Conservation (phyloP, 1,140 invertebrate genomes). For the Hypothenemus hampei region DNA sequence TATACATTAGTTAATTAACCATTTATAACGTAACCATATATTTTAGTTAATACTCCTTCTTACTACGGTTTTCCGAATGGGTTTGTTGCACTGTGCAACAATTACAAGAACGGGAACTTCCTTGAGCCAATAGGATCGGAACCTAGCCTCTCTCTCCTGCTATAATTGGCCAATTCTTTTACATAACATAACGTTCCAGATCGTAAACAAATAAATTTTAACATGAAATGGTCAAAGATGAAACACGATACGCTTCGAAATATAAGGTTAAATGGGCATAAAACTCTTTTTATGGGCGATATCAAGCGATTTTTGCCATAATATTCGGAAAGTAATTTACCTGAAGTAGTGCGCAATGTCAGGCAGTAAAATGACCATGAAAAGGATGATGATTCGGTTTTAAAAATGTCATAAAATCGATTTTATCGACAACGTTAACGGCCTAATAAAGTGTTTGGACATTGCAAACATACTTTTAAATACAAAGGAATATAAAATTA, state of each 20-base stretch:
- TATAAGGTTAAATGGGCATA: not conserved
- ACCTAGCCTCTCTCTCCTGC: too few species aligned
- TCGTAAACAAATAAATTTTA: too few species aligned
- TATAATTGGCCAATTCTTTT: too few species aligned
- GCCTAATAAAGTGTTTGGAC: not conserved
- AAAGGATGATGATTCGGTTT: not conserved
- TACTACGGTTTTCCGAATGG: conserved; percentile 5
- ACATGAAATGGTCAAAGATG: too few species aligned
- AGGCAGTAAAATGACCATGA: not conserved
- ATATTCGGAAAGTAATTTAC: not conserved
- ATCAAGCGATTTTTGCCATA: not conserved
- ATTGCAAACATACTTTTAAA: too few species aligned
- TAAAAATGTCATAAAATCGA: not conserved
- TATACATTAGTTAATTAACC: conserved; percentile 40
- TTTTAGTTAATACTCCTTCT: conserved; percentile 16
- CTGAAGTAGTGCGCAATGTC: not conserved
- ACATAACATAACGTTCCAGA: too few species aligned
- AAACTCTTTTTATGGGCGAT: conserved; percentile 2
- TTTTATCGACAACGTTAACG: not conserved
- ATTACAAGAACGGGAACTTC: too few species aligned
- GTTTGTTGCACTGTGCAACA: conserved; percentile 13
- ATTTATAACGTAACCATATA: conserved; percentile 25
- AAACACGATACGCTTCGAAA: too few species aligned
- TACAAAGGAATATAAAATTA: too few species aligned
- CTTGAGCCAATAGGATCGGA: too few species aligned